Conservation (phyloP, 2,797 vertebrate species). For the Eospalax fontanierii region DNA sequence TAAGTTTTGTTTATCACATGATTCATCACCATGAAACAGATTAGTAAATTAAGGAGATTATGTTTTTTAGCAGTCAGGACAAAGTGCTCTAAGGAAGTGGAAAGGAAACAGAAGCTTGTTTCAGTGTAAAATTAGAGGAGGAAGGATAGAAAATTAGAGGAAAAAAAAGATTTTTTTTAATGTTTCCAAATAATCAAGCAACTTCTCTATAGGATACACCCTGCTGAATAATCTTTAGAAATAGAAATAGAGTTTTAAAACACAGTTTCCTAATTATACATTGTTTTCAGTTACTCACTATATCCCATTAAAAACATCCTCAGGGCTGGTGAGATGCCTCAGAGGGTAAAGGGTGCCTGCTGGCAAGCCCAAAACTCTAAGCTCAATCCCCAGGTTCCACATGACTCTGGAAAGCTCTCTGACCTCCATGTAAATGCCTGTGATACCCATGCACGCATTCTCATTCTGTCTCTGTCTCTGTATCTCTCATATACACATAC, state of each 20-base stretch:
- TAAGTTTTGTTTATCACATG: slow-evolving; percentile 53
- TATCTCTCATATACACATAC: too few relatives aligned
- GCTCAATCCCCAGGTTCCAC: not conserved
- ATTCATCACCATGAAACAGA: slow-evolving; percentile 49
- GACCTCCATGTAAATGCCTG: too few relatives aligned
- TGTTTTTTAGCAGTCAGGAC: slow-evolving; percentile 65
- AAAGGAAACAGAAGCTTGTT: slow-evolving; percentile 47
- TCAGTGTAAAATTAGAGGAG: slow-evolving; percentile 29
- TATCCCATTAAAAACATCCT: slow-evolving; percentile 3
- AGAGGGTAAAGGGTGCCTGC: not conserved
- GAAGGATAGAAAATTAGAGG: not conserved
- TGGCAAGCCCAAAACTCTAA: not conserved
- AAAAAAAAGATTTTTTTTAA: not conserved
- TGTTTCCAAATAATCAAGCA: slow-evolving; percentile 62
- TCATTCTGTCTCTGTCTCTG: too few relatives aligned
- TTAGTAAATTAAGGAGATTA: slow-evolving; percentile 64
- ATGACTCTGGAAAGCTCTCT: too few relatives aligned
- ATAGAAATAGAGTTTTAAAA: slow-evolving; percentile 38
- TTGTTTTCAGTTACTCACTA: slow-evolving; percentile 14
- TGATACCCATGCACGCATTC: too few relatives aligned
- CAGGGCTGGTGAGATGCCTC: not conserved
- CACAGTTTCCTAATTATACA: not conserved
- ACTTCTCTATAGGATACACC: not conserved
- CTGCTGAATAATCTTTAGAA: slow-evolving; percentile 25
- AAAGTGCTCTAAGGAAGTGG: slow-evolving; percentile 17